These are phyloP conservation scores for Pandion haliaetus DNA, from an alignment of 2,113 vertebrate genomes.

Conservation along the genomic window DNA sequence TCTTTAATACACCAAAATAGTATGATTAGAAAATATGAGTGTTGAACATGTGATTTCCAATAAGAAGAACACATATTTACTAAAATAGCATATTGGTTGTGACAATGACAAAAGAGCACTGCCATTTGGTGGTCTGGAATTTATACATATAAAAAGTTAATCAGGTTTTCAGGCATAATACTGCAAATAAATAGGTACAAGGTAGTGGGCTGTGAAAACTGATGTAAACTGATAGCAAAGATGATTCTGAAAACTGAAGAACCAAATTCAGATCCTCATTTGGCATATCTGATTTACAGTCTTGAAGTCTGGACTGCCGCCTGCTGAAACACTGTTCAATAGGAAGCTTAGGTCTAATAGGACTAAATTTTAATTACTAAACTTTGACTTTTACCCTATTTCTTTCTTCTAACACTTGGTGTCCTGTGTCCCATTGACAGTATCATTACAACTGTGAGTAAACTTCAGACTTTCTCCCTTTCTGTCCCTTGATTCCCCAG, in stretches of 20 bases:
- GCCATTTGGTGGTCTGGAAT: background rate
- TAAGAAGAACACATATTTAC: background rate
- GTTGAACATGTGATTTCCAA: background rate
- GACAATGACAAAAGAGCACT: background rate
- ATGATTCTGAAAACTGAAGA: background rate
- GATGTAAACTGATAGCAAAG: background rate
- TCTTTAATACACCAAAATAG: background rate
- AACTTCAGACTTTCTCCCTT: background rate
- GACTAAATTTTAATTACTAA: background rate
- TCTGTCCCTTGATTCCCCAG: background rate
- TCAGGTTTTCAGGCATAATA: background rate
- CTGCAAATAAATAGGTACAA: background rate
- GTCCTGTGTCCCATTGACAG: rapidly evolving
- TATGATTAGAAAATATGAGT: background rate
- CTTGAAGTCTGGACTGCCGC: background rate
- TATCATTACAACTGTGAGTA: background rate
- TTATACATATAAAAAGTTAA: background rate
- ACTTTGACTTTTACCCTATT: background rate
- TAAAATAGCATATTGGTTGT: background rate
- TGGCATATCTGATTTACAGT: background rate
- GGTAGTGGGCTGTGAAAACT: background rate
- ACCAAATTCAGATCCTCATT: background rate
- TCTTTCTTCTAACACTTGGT: background rate
- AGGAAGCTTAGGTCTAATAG: background rate
- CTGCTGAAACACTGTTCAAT: background rate